These are phyloP conservation scores for Limnephilus marmoratus DNA, from an alignment of 2,888 invertebrate species.

Conservation along the genomic window DNA sequence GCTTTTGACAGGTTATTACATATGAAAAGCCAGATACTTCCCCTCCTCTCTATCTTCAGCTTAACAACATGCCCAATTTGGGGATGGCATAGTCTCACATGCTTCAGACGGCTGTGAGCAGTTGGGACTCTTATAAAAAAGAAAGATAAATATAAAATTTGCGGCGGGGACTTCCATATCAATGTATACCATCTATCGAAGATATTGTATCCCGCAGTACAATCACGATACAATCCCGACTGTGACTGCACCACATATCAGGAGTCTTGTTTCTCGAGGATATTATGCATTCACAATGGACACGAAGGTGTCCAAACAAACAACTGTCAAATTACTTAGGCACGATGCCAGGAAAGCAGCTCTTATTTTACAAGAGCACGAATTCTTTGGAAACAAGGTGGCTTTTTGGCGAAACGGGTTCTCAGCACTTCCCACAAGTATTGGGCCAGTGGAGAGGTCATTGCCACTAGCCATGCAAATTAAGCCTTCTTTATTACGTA, in stretches of 20 bases:
- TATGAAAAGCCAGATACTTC: too few species aligned
- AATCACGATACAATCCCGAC: neutral
- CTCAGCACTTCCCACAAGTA: neutral
- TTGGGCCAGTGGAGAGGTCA: slow-evolving; percentile 44
- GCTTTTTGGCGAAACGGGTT: slow-evolving; percentile 51
- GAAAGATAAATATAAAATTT: too few species aligned
- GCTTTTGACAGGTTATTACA: too few species aligned
- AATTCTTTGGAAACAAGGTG: slow-evolving; percentile 27
- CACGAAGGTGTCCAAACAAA: slow-evolving; percentile 15
- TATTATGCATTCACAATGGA: neutral
- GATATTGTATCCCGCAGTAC: too few species aligned
- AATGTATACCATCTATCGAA: neutral
- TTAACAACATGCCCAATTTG: too few species aligned
- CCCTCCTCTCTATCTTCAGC: too few species aligned
- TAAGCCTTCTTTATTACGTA: slow-evolving; percentile 37
- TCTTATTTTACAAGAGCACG: slow-evolving; percentile 9
- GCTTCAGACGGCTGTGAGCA: too few species aligned
- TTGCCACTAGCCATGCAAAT: slow-evolving; percentile 55
- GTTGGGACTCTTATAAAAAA: too few species aligned
- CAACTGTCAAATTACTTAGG: slow-evolving; percentile 19
- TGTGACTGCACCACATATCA: neutral
- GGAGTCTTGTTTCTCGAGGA: neutral
- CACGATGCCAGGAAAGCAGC: slow-evolving; percentile 38
- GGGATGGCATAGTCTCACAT: too few species aligned
- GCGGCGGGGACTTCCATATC: too few species aligned